Conservation (phyloP, 2,888 invertebrate species). For the Ditylenchus weischeri region DNA sequence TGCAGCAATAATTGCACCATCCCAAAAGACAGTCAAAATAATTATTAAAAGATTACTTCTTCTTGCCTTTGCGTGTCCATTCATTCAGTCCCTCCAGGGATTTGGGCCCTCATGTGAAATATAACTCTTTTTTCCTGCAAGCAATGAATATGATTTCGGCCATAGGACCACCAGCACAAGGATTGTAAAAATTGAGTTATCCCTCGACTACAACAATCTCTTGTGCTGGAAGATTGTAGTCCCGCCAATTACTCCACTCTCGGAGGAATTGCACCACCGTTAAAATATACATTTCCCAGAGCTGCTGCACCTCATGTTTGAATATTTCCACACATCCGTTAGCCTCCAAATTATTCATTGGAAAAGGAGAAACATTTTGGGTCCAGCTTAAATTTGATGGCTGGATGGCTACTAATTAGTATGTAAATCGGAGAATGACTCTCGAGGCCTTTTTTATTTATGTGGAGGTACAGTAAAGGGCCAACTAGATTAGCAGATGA, state of each 20-base stretch:
- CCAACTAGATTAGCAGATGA: too few relatives aligned
- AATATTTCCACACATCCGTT: conserved; percentile 6
- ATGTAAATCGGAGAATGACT: conserved; percentile 4
- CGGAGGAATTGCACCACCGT: conserved; percentile 1
- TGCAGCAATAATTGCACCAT: too few relatives aligned
- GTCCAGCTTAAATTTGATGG: not conserved
- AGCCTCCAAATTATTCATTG: too few relatives aligned
- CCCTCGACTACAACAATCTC: not conserved
- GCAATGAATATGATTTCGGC: conserved; percentile 6
- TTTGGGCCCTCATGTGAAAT: not conserved
- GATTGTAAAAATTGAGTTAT: conserved; percentile 7
- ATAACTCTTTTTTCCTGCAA: not conserved
- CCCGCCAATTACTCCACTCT: not conserved
- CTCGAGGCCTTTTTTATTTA: not conserved
- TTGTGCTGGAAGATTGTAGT: not conserved
- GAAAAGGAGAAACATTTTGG: conserved; percentile 2
- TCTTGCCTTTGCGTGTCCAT: too few relatives aligned
- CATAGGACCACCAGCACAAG: not conserved
- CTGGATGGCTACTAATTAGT: conserved; percentile 2
- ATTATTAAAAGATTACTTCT: conserved; percentile 11
- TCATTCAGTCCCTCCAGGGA: too few relatives aligned
- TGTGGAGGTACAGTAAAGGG: conserved; percentile 2
- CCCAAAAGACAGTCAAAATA: conserved; percentile 2
- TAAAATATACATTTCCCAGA: too few relatives aligned
- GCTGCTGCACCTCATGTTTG: not conserved